These are phyloP conservation scores for Coryphaenoides rupestris DNA, from an alignment of 2,113 vertebrate species.

Conservation along the genomic window DNA sequence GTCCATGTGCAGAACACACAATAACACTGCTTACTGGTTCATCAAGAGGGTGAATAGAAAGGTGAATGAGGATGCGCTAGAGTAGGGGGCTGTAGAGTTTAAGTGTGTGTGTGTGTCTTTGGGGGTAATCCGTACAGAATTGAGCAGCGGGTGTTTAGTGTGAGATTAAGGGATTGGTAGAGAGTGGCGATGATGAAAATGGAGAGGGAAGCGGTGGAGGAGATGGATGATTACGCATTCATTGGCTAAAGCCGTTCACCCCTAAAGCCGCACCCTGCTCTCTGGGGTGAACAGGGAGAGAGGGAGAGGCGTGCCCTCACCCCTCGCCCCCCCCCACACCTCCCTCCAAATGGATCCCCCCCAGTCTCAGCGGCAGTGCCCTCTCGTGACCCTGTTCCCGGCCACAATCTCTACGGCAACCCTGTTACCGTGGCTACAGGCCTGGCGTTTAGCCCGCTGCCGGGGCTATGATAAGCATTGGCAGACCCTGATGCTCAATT, in stretches of 20 bases:
- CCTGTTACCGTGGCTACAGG: conserved; percentile 44
- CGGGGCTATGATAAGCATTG: conserved; percentile 70
- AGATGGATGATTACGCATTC: conserved; percentile 33
- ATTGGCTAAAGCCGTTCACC: conserved; percentile 39
- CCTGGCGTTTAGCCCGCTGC: conserved; percentile 55
- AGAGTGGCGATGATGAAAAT: conserved; percentile 63
- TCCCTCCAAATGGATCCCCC: conserved; percentile 77
- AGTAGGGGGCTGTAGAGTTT: conserved; percentile 60
- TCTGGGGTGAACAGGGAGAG: conserved; percentile 18
- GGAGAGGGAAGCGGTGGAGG: conserved; percentile 21
- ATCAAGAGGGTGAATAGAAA: background rate
- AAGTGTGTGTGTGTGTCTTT: conserved; percentile 73
- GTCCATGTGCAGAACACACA: background rate
- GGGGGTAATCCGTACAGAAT: conserved; percentile 71
- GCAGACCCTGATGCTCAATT: conserved; percentile 74
- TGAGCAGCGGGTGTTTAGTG: conserved; percentile 81
- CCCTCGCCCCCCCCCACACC: conserved; percentile 62
- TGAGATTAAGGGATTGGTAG: conserved; percentile 88
- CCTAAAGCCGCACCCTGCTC: background rate
- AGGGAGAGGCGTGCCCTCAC: conserved; percentile 3
- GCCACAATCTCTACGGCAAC: conserved; percentile 50
- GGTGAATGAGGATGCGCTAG: conserved; percentile 62
- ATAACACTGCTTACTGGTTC: background rate
- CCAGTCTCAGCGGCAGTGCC: conserved; percentile 32
- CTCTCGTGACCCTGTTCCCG: conserved; percentile 39